Conservation (phyloP, 2,888 invertebrate species). For the Drosophila cracens region DNA sequence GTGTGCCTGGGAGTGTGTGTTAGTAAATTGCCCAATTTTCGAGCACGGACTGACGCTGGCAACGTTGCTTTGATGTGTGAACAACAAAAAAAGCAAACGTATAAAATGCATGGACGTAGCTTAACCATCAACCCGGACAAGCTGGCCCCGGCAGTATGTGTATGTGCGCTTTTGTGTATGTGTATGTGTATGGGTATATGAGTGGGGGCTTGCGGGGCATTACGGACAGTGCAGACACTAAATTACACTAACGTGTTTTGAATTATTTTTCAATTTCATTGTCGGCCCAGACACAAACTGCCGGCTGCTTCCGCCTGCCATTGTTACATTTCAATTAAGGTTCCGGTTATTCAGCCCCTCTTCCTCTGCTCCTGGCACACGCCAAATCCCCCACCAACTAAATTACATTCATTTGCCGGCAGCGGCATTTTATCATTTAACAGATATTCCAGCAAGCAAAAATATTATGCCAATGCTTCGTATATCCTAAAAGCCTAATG, state of each 20-base stretch:
- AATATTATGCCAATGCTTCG: constrained; percentile 63
- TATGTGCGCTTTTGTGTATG: constrained; percentile 16
- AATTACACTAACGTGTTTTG: constrained; percentile 84
- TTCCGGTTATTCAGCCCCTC: constrained; percentile 41
- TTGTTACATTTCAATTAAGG: constrained; percentile 78
- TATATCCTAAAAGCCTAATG: constrained; percentile 48
- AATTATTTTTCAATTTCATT: constrained; percentile 83
- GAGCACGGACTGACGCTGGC: constrained; percentile 53
- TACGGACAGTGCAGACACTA: constrained; percentile 68
- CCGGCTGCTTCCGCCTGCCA: constrained; percentile 68
- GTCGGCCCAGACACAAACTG: constrained; percentile 72
- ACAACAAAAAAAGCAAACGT: constrained; percentile 54
- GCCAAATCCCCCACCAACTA: neutral
- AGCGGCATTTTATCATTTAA: constrained; percentile 75
- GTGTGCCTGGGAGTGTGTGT: constrained; percentile 34
- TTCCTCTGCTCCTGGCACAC: neutral
- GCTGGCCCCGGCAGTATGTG: constrained; percentile 22
- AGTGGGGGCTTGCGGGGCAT: constrained; percentile 13
- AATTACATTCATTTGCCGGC: constrained; percentile 38
- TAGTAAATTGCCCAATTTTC: constrained; percentile 75
- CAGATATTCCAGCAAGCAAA: constrained; percentile 63
- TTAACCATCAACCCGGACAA: constrained; percentile 20
- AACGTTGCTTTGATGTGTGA: constrained; percentile 74
- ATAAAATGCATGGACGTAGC: constrained; percentile 42
- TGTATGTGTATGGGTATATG: neutral